Base-by-base conservation (phyloP, 2,888 invertebrate species). In the Omphaloscelis lunosa region DNA sequence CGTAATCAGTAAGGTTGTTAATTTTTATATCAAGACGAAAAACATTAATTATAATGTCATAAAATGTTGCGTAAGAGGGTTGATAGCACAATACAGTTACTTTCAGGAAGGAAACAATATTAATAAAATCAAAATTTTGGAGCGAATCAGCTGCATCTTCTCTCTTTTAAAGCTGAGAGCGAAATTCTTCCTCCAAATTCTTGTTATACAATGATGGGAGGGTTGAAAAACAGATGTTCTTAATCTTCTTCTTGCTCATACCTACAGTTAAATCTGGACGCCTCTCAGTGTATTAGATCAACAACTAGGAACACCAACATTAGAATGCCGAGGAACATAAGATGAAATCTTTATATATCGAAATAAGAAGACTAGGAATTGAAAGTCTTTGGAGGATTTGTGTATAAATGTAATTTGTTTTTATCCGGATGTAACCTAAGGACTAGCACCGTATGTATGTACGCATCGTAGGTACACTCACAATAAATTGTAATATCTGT, bases 1-100 rank as follows among this genome's bases (percentile, higher is more conserved):
- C 45, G 72, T 82, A 87, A 85, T 85, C 78, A 85, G 74, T 48
- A 27, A 70, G 51, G 71, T 75, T 75, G 56, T 81, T 80, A 81
- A 77, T 85, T 84, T 82, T 82, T 81, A 77, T 67, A 69, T 74
- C 69, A 59, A 48, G 72, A 69, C 29, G 67, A 62, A 68, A 78
- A 63, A 70, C 70, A 65, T 80, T 61, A 75, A 65, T 80, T 61
- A 75, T 20, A 51, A 56, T 62, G 27, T 27, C 51, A 67, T 66
- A 72, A 86, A 79, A 77, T 69, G 61, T 69, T 69, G 17, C 12
- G 20, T 65, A 77, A 77, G 75, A 77, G 75, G 58, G 27, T 77
- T 83, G 70, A 80, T 80, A 80, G 48, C 65, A 34, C 27, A 34
- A 59, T 72, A 79, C 79, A 27, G 85, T 83, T 77, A 72, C 4